Evolutionary conservation across 2,888 invertebrate genomes (phyloP).

Genomic region (Trypoxylon attenuatum): DNA sequence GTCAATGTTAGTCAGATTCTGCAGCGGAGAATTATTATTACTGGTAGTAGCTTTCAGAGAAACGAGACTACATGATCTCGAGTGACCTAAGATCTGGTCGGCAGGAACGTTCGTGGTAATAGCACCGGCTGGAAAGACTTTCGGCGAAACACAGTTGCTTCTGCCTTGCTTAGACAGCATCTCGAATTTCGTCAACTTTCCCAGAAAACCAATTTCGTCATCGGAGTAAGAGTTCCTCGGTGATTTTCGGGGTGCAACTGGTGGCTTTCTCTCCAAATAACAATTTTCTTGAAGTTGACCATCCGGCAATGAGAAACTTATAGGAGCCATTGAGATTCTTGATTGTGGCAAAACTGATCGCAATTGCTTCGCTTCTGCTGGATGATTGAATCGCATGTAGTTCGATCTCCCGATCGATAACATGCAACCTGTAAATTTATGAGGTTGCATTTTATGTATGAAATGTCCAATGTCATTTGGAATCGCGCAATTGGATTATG

Average conservation of each 20-base stretch:
- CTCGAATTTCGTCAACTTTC: conserved; percentile 88
- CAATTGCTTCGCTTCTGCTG: conserved; percentile 91
- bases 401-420: conserved; percentile 92
- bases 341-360: conserved; percentile 88
- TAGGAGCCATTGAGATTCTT: conserved; percentile 86
- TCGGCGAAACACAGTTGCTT: conserved; percentile 80
- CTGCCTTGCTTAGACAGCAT: conserved; percentile 82
- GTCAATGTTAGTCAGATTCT: conserved; percentile 40
- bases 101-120: conserved; percentile 88
- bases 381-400: conserved; percentile 94
- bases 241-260: conserved; percentile 79
- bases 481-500: background rate
- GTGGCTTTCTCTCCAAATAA: conserved; percentile 78
- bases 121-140: conserved; percentile 87
- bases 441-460: too few relatives aligned
- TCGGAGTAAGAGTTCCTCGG: conserved; percentile 77
- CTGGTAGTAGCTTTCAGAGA: conserved; percentile 66
- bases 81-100: conserved; percentile 84
- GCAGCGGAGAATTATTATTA: conserved; percentile 53
- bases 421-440: conserved; percentile 84
- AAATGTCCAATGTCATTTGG: background rate
- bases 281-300: conserved; percentile 40
- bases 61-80: conserved; percentile 69
- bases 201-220: conserved; percentile 80
- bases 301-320: conserved; percentile 77